phyloP scores from a whole-genome alignment of 1,140 invertebrate genomes.

The Conus ventricosus region DNA sequence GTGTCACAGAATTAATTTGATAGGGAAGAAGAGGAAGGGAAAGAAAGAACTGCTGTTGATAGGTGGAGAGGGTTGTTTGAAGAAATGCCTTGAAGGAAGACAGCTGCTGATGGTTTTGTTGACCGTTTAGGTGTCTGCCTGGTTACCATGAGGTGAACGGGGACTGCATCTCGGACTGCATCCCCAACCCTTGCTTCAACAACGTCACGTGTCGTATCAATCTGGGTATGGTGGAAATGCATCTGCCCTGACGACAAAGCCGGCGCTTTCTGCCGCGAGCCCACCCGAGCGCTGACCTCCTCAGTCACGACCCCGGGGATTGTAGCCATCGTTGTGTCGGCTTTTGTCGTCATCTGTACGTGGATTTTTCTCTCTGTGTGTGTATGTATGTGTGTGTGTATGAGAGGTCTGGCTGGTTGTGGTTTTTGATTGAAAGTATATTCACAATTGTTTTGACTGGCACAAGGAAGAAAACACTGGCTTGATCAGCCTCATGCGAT shows the following conservation, averaged over 20 bases:
- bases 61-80: too few relatives aligned
- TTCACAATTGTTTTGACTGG: too few relatives aligned
- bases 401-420: background rate
- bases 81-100: too few relatives aligned
- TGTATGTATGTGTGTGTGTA: background rate
- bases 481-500: too few relatives aligned
- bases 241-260: conserved; percentile 89
- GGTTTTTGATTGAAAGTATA: background rate
- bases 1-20: too few relatives aligned
- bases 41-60: too few relatives aligned
- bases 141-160: conserved; percentile 32
- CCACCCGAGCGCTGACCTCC: conserved; percentile 48
- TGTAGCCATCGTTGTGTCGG: conserved; percentile 70
- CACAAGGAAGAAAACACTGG: too few relatives aligned
- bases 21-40: too few relatives aligned
- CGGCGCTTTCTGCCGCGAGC: conserved; percentile 89
- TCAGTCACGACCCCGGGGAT: conserved; percentile 69
- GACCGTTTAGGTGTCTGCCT: conserved; percentile 23
- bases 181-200: conserved; percentile 68
- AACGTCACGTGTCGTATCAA: conserved; percentile 56
- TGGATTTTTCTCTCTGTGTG: background rate
- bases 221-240: conserved; percentile 51
- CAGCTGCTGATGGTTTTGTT: background rate
- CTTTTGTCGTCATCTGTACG: conserved; percentile 70
- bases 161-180: conserved; percentile 36